Evolutionary conservation across 2,113 vertebrate species (phyloP), one percentile per base, ranked within the genome.

Genomic region (Malurus cyaneus): DNA sequence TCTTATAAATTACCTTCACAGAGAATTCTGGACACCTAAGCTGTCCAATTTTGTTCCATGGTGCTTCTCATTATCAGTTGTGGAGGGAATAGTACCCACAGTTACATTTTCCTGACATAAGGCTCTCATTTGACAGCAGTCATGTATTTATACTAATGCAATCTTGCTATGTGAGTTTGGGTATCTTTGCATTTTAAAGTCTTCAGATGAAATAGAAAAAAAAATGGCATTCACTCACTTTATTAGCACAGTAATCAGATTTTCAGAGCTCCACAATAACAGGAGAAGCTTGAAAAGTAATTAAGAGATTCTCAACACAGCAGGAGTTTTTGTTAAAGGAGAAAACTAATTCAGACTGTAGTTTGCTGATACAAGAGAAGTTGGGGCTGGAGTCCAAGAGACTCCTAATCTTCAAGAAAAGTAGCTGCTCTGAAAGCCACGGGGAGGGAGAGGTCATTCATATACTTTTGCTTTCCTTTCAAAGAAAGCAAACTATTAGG

Each of bases 271-370:
- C 72, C 96, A 96, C 94, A 95, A 93, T 92, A 96, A 90, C 83
- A 96, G 92, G 77, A 96, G 96, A 97, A 95, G 82, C 93, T 91
- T 96, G 80, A 92, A 97, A 97, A 96, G 92, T 97, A 98, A 98
- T 98, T 97, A 97, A 97, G 95, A 97, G 96, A 96, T 97, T 95
- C 92, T 97, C 85, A 94, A 49, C 95, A 96, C 94, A 97, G 94
- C 90, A 96, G 95, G 96, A 96, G 72, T 91, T 96, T 95, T 96
- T 96, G 61, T 96, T 89, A 89, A 89, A 92, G 92, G 86, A 95
- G 92, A 97, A 92, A 97, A 95, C 56, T 80, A 95, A 88, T 97
- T 96, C 93, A 96, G 77, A 89, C 77, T 93, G 73, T 78, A 93
- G 79, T 83, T 92, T 90, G 72, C 81, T 89, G 91, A 96, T 96